Base-by-base conservation (phyloP, 2,888 invertebrate genomes). In the Micropterix aruncella region DNA sequence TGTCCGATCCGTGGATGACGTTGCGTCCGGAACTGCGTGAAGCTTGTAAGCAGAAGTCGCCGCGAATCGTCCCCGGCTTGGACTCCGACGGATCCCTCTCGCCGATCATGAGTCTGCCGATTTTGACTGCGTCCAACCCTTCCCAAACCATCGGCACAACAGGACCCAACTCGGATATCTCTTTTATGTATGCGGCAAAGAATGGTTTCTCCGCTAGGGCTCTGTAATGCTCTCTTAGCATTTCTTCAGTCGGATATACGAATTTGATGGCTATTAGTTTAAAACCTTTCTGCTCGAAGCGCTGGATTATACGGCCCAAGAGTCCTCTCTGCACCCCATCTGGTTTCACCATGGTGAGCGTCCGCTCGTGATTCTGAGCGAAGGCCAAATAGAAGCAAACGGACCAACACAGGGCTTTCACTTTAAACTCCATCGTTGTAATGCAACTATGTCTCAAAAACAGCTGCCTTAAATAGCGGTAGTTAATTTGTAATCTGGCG, bases 291-390 rank as follows among this genome's bases (percentile, higher is more conserved):
- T 86, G 79, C 69, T 99, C 97, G 65, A 99, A 99, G 54, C 93
- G 80, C 61, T 91, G 80, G 60, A 97, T 90, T 60, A 97, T 95
- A 66, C 90, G 86, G 48, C 95, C 95, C 54, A 96, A 87, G 48
- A 99, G 80, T 56, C 95, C 94, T 52, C 99, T 82, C 62, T 99
- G 97, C 57, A 99, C 97, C 47, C 91, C 97, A 68, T 99, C 99
- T 42, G 97, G 97, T 70, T 99, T 99, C 55, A 97, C 77, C 90
- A 95, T 95, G 63, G 99, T 87, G 65, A 97, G 99, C 58, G 94
- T 93, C 63, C 94, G 85, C 76, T 99, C 96, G n/a, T n/a, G n/a
- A n/a, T n/a, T n/a, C n/a, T n/a, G n/a, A n/a, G n/a, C n/a, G n/a
- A n/a, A n/a, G n/a, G n/a, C n/a, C n/a, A n/a, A n/a, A n/a, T n/a